Percentiles rank a stretch among this genome's conserved stretches.
Evolutionary conservation across 2,888 invertebrate genomes (phyloP).

Genomic region (Teinopalpus imperialis): DNA sequence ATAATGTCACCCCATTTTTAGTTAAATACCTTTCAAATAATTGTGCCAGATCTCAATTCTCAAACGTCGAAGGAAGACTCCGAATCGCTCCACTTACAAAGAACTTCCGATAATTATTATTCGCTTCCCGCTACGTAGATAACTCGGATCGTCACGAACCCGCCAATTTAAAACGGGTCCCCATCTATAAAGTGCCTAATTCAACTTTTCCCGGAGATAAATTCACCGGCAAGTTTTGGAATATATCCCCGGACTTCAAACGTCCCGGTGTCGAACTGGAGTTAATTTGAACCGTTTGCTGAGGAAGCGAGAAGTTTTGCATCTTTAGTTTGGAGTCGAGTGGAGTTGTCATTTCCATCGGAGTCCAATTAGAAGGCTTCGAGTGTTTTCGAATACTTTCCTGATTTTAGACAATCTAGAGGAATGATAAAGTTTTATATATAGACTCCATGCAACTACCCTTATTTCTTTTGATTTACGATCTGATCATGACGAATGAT

Average conservation of each 20-base stretch:
- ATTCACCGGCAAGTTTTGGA: conserved; percentile 38
- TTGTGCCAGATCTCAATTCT: conserved; percentile 3
- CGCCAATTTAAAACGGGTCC: conserved; percentile 25
- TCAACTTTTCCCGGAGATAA: conserved; percentile 44
- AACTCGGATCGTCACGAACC: conserved; percentile 21
- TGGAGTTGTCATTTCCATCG: conserved; percentile 19
- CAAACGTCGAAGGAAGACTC: conserved; percentile 1
- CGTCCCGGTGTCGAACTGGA: conserved; percentile 32
- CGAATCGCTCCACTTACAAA: conserved; percentile 18
- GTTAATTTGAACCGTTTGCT: conserved; percentile 39
- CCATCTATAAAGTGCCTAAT: conserved; percentile 38
- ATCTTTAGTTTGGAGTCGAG: conserved; percentile 15
- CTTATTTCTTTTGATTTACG: not conserved
- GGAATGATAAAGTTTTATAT: not conserved
- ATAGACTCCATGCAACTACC: not conserved
- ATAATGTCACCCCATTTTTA: not conserved
- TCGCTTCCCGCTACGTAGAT: conserved; percentile 20
- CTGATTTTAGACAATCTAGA: not conserved
- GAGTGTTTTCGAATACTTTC: conserved; percentile 8
- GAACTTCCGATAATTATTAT: conserved; percentile 25
- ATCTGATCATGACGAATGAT: too few relatives aligned
- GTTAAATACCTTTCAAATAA: conserved; percentile 2
- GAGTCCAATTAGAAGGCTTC: conserved; percentile 19
- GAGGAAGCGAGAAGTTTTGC: conserved; percentile 32
- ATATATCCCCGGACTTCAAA: conserved; percentile 40